Percentiles rank a stretch among this genome's conserved stretches.
Conservation (phyloP, 2,797 vertebrate genomes). For the Halcyon badia region DNA sequence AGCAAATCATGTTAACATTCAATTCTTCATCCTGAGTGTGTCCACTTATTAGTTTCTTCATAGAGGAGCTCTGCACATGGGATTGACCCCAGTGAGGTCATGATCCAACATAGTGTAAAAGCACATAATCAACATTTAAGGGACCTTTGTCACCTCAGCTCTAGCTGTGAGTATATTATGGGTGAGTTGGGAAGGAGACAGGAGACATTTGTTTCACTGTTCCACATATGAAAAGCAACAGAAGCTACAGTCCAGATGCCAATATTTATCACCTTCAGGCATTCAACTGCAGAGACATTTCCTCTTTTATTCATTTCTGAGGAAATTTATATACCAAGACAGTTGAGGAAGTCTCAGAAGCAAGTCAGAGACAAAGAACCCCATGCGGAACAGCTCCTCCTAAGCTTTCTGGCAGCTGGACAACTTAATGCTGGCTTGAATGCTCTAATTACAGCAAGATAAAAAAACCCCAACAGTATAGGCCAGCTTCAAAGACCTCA, state of each 20-base stretch:
- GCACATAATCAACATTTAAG: neutral
- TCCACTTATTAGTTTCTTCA: accelerated
- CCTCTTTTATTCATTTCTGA: neutral
- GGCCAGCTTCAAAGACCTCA: neutral
- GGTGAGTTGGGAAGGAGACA: neutral
- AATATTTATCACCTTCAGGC: neutral
- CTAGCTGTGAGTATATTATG: neutral
- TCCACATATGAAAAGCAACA: neutral
- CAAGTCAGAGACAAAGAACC: neutral
- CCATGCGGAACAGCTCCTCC: neutral
- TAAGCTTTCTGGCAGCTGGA: neutral
- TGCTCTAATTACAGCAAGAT: neutral
- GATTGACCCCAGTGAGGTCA: neutral
- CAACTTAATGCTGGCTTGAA: neutral
- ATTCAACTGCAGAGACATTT: neutral
- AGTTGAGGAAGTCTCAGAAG: neutral
- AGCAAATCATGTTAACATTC: neutral
- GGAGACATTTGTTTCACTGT: neutral
- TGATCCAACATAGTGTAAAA: neutral
- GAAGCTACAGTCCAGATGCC: neutral
- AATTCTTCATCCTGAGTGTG: accelerated
- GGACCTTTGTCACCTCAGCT: neutral
- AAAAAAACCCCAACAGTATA: neutral
- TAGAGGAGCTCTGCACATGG: accelerated
- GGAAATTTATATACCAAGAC: neutral